Percentiles rank a stretch among this genome's conserved stretches.
phyloP scores from a whole-genome alignment of 2,797 vertebrate genomes.

The Adelosebastes latens region DNA sequence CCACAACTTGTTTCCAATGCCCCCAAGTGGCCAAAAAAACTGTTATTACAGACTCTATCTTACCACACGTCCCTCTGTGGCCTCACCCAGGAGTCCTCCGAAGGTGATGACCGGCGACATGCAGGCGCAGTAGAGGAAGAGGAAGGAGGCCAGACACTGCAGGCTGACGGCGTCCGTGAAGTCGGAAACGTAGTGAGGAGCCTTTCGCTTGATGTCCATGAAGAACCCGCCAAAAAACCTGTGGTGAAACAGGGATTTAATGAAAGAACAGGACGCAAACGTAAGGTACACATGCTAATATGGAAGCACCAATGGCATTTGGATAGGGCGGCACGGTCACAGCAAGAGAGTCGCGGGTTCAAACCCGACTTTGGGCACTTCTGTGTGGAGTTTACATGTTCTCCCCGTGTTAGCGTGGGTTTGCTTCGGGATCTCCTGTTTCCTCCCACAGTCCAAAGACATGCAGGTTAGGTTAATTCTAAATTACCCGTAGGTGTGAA shows the following conservation, averaged over 20 bases:
- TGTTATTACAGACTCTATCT: constrained; percentile 44
- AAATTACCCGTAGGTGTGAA: too few relatives aligned
- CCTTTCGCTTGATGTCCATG: constrained; percentile 95
- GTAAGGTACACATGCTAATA: background rate
- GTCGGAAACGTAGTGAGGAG: constrained; percentile 96
- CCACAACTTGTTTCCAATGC: too few relatives aligned
- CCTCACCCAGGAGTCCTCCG: constrained; percentile 97
- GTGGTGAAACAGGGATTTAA: background rate
- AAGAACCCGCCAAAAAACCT: constrained; percentile 95
- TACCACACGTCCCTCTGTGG: constrained; percentile 98
- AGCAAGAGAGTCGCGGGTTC: too few relatives aligned
- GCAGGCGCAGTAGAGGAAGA: constrained; percentile 99
- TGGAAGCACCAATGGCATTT: background rate
- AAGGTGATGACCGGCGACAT: constrained; percentile 99
- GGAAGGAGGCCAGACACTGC: constrained; percentile 98
- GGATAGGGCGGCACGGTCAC: too few relatives aligned
- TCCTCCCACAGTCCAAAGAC: too few relatives aligned
- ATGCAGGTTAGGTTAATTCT: too few relatives aligned
- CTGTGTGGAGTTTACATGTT: too few relatives aligned
- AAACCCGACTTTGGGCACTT: too few relatives aligned
- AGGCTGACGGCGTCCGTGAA: constrained; percentile 95
- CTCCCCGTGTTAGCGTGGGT: too few relatives aligned
- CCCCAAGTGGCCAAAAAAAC: too few relatives aligned
- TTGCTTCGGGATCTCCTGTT: too few relatives aligned
- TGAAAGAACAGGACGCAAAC: background rate